Conservation (phyloP, 2,113 vertebrate genomes). For the Amia ocellicauda region DNA sequence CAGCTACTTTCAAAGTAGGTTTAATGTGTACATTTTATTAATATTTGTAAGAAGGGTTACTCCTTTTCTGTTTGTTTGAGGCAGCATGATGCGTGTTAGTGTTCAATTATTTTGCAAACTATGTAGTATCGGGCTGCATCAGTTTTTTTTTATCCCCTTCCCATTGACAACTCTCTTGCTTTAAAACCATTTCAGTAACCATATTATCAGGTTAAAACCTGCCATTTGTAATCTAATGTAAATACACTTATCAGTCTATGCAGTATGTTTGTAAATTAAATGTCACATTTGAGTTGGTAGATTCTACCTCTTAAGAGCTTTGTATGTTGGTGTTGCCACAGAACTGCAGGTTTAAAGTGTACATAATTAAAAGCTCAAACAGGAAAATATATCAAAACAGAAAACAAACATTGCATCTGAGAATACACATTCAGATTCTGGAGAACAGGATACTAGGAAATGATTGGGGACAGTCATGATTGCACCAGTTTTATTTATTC, state of each 20-base stretch:
- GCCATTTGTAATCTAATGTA: background rate
- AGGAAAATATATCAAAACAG: background rate
- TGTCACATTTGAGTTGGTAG: background rate
- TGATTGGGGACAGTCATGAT: background rate
- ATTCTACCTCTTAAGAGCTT: background rate
- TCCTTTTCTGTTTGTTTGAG: too few relatives aligned
- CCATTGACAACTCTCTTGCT: background rate
- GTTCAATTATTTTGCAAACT: too few relatives aligned
- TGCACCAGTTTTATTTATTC: background rate
- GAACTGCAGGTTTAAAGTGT: background rate
- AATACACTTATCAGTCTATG: constrained; percentile 2
- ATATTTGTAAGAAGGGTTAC: too few relatives aligned
- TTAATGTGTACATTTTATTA: too few relatives aligned
- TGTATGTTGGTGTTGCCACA: background rate
- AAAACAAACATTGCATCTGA: too few relatives aligned
- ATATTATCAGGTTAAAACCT: background rate
- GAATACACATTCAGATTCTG: too few relatives aligned
- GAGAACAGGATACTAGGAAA: too few relatives aligned
- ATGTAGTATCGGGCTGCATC: too few relatives aligned
- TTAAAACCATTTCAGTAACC: background rate
- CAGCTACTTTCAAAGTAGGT: too few relatives aligned
- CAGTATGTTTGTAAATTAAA: background rate
- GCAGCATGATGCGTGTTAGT: too few relatives aligned
- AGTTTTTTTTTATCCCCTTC: background rate
- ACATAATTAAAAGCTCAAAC: background rate